Conservation (phyloP, 2,888 invertebrate species). For the Gastrophysa polygoni region DNA sequence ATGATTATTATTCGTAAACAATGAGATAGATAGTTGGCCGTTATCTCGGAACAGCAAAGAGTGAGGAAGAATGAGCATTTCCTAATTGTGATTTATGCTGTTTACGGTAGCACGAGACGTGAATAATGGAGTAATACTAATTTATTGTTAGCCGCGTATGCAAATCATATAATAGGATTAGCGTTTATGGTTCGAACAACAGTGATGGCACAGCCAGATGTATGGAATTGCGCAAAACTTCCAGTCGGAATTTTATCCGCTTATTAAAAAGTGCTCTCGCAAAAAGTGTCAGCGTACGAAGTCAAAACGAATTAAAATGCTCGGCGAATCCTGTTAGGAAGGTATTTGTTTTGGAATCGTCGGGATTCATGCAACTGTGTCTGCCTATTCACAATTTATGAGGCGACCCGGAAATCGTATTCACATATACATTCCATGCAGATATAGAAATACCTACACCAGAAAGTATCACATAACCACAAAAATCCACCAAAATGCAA, state of each 20-base stretch:
- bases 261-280: conserved; percentile 28
- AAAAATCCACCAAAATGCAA: no score
- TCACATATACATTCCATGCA: background rate
- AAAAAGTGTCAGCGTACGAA: conserved; percentile 11
- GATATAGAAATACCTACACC: no score
- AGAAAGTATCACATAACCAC: no score
- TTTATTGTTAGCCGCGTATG: conserved; percentile 55
- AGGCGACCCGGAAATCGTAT: background rate
- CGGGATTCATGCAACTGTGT: background rate
- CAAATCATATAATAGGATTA: conserved; percentile 57
- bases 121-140: conserved; percentile 57
- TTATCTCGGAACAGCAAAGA: conserved; percentile 27
- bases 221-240: conserved; percentile 32
- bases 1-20: background rate
- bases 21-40: background rate
- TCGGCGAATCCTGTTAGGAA: conserved; percentile 3
- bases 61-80: conserved; percentile 46
- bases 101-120: conserved; percentile 51
- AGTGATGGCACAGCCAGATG: conserved; percentile 37
- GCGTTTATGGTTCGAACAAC: conserved; percentile 46
- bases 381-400: background rate
- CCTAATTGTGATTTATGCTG: conserved; percentile 56
- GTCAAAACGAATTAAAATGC: conserved; percentile 21
- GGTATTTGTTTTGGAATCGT: conserved; percentile 14
- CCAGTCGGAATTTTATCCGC: conserved; percentile 23